Evolutionary conservation across 2,113 vertebrate species (phyloP).

Genomic region (Istiophorus platypterus): DNA sequence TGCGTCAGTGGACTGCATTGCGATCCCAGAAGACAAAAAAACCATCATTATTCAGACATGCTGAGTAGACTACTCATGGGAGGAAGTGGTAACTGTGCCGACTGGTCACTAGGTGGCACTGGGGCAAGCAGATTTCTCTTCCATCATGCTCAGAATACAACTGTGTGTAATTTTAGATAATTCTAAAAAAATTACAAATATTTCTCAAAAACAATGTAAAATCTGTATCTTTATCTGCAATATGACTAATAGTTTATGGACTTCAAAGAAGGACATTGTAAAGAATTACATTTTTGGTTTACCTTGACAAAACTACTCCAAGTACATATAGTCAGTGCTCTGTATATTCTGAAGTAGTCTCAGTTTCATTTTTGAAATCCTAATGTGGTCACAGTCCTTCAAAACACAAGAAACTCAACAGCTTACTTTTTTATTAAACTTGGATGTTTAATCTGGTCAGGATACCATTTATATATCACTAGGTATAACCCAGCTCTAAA

Average conservation of each 20-base stretch:
- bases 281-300: not conserved
- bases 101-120: constrained; percentile 20
- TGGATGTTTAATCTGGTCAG: not conserved
- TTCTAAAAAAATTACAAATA: too few species aligned
- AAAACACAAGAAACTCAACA: not conserved
- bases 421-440: not conserved
- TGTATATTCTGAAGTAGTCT: too few species aligned
- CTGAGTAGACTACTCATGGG: not conserved
- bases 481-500: not conserved
- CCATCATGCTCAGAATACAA: not conserved
- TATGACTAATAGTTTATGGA: too few species aligned
- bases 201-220: not conserved
- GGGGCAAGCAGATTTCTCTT: not conserved
- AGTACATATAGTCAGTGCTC: too few species aligned
- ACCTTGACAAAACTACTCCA: not conserved
- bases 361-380: not conserved
- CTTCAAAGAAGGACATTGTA: not conserved
- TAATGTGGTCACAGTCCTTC: not conserved
- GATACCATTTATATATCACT: not conserved
- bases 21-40: not conserved
- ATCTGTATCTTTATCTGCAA: not conserved
- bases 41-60: not conserved
- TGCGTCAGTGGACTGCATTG: not conserved
- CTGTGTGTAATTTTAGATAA: too few species aligned
- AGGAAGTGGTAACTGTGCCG: not conserved